Percentiles rank a stretch among this genome's conserved stretches.
phyloP scores from a whole-genome alignment of 2,113 vertebrate genomes.

The Sminthopsis crassicaudata region DNA sequence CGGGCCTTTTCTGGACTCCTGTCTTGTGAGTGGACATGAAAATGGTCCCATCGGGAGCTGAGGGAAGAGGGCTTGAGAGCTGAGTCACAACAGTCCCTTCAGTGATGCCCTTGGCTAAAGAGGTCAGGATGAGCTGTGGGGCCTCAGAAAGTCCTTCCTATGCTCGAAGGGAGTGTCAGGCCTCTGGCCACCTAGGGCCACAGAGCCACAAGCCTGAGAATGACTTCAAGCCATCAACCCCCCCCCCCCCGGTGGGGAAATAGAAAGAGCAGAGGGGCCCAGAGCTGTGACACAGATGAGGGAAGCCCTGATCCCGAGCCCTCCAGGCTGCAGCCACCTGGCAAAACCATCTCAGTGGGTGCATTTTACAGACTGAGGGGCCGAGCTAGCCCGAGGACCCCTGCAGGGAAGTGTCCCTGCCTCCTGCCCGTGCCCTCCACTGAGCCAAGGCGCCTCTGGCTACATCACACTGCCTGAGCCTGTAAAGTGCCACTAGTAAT shows the following conservation, averaged over 20 bases:
- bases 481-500: too few species aligned
- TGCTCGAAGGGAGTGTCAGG: conserved; percentile 21
- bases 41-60: background rate
- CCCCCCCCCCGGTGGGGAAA: too few species aligned
- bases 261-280: background rate
- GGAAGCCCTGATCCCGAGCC: background rate
- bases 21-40: background rate
- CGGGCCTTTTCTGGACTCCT: background rate
- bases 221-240: too few species aligned
- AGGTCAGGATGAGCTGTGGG: background rate
- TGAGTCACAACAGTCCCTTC: background rate
- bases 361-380: too few species aligned
- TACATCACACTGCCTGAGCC: background rate
- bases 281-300: background rate
- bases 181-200: too few species aligned
- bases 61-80: conserved; percentile 8
- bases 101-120: conserved; percentile 9
- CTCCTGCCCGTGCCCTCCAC: too few species aligned
- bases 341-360: too few species aligned
- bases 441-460: background rate
- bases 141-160: background rate
- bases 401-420: too few species aligned
- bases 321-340: too few species aligned
- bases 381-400: too few species aligned
- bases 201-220: background rate